phyloP scores from a whole-genome alignment of 2,888 invertebrate genomes.

The Falcaria lacertinaria region DNA sequence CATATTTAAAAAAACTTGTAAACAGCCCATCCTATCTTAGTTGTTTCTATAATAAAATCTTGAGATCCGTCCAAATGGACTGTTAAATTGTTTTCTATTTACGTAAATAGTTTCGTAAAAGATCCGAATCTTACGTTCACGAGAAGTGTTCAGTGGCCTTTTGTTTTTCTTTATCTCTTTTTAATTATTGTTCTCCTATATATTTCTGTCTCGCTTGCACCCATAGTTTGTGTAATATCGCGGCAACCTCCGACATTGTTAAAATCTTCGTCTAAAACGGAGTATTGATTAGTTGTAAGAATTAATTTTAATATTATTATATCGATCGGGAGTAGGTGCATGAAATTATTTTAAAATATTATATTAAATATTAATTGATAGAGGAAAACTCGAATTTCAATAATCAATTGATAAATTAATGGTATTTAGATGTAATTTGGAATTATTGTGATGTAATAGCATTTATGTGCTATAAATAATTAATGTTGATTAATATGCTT shows the following conservation, averaged over 20 bases:
- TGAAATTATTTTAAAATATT: background rate
- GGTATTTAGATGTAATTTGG: background rate
- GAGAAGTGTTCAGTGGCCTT: too few relatives aligned
- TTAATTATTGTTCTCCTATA: too few relatives aligned
- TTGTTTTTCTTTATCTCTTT: too few relatives aligned
- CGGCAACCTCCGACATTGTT: background rate
- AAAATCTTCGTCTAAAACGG: background rate
- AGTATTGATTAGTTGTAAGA: background rate
- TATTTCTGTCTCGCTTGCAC: too few relatives aligned
- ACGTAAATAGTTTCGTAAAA: too few relatives aligned
- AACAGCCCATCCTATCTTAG: too few relatives aligned
- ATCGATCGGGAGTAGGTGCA: background rate
- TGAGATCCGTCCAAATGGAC: too few relatives aligned
- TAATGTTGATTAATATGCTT: background rate
- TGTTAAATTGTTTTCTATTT: too few relatives aligned
- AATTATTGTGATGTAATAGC: background rate
- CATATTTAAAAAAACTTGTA: too few relatives aligned
- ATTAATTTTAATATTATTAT: background rate
- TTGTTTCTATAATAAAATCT: too few relatives aligned
- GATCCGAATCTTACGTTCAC: too few relatives aligned
- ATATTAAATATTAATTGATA: background rate
- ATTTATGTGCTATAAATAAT: background rate
- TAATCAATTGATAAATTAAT: background rate
- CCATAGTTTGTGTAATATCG: background rate
- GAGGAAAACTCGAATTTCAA: background rate